Percentiles rank a stretch among this genome's conserved stretches.
Evolutionary conservation across 2,113 vertebrate species (phyloP).

Genomic region (Protomyctophum bolini): DNA sequence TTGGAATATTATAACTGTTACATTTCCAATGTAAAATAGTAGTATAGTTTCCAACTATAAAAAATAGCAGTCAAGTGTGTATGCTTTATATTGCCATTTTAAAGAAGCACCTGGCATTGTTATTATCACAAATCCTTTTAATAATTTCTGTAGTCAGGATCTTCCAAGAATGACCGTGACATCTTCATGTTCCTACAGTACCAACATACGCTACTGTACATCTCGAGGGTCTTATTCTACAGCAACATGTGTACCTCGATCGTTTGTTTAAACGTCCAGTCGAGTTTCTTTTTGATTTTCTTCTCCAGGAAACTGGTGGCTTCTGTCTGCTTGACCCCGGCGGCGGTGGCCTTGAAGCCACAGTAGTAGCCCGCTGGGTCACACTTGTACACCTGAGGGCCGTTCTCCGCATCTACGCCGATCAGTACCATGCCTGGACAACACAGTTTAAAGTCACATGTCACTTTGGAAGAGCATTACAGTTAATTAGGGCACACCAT

Average conservation of each 20-base stretch:
- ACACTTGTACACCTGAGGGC: slow-evolving; percentile 97
- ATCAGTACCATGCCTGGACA: slow-evolving; percentile 95
- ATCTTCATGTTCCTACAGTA: neutral
- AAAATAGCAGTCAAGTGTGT: too few relatives aligned
- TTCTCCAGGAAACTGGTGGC: slow-evolving; percentile 99
- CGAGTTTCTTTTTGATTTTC: slow-evolving; percentile 99
- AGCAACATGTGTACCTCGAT: slow-evolving; percentile 83
- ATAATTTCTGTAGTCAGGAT: slow-evolving; percentile 6
- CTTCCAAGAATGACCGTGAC: neutral
- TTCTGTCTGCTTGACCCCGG: slow-evolving; percentile 97
- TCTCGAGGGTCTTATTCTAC: neutral
- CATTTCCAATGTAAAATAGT: too few relatives aligned
- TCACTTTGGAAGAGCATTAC: too few relatives aligned
- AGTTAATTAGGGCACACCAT: too few relatives aligned
- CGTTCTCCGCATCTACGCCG: slow-evolving; percentile 91
- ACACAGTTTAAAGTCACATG: neutral
- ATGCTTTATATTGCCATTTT: too few relatives aligned
- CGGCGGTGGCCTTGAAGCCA: slow-evolving; percentile 97
- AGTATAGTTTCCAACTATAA: too few relatives aligned
- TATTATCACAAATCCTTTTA: too few relatives aligned
- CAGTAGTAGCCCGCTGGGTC: slow-evolving; percentile 98
- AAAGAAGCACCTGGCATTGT: too few relatives aligned
- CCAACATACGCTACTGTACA: neutral
- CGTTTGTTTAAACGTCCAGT: slow-evolving; percentile 96
- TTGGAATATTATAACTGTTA: too few relatives aligned